A percentile compares a stretch with the other conserved stretches of the same genome.
phyloP scores from a whole-genome alignment of 2,113 vertebrate genomes.

The Psephotus haematonotus region DNA sequence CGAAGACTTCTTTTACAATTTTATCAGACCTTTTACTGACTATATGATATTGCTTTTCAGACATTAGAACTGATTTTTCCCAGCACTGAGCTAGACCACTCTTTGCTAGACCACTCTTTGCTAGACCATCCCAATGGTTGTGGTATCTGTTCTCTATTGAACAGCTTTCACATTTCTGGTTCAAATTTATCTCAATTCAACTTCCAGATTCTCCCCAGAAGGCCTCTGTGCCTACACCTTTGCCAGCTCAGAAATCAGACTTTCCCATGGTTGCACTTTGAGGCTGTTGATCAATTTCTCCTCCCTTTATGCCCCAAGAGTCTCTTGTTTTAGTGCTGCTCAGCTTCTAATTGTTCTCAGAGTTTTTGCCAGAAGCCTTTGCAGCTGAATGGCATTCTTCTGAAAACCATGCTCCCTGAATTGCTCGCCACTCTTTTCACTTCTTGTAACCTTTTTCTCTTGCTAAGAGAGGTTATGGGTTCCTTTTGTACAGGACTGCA shows the following conservation, averaged over 20 bases:
- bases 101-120: not conserved
- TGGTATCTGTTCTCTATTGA: not conserved
- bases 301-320: not conserved
- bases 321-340: not conserved
- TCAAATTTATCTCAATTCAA: not conserved
- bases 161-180: not conserved
- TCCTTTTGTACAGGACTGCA: not conserved
- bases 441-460: not conserved
- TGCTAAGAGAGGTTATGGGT: rapidly evolving
- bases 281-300: not conserved
- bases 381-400: not conserved
- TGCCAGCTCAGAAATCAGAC: not conserved
- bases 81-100: not conserved
- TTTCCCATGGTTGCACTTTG: not conserved
- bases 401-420: not conserved
- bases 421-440: not conserved
- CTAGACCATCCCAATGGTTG: not conserved
- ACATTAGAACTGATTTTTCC: not conserved
- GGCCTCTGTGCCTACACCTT: not conserved
- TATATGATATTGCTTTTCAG: not conserved
- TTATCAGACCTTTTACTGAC: not conserved
- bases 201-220: not conserved
- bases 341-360: not conserved
- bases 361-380: not conserved
- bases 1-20: not conserved